A percentile compares a stretch with the other conserved stretches of the same genome.
These are phyloP conservation scores for Listronotus bonariensis DNA, from an alignment of 1,140 invertebrate genomes.

Conservation along the genomic window DNA sequence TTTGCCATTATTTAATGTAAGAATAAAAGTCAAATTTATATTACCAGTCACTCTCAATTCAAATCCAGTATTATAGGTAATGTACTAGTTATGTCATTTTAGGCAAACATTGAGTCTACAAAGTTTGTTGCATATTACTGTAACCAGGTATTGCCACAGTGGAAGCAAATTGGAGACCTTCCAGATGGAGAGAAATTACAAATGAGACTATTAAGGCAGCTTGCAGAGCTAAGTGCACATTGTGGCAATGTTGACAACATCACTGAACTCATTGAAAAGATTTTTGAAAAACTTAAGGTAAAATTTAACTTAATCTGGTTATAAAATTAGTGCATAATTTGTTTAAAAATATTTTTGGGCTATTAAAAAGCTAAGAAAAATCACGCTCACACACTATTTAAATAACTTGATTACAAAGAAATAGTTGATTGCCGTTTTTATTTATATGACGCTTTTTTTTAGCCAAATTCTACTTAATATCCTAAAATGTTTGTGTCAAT, in stretches of 20 bases:
- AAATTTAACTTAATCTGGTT: neutral
- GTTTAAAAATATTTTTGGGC: no score
- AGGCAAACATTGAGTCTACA: constrained; percentile 87
- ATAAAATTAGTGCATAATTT: no score
- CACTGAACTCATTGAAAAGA: constrained; percentile 72
- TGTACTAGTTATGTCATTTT: constrained; percentile 41
- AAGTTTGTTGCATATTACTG: constrained; percentile 87
- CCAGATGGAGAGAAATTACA: constrained; percentile 73
- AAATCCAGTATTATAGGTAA: no score
- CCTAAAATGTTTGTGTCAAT: no score
- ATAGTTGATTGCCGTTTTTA: no score
- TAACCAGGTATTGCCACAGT: constrained; percentile 77
- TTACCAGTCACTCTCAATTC: neutral
- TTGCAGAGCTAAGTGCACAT: constrained; percentile 83
- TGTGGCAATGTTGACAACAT: constrained; percentile 76
- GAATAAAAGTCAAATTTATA: constrained; percentile 51
- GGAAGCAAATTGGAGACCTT: constrained; percentile 61
- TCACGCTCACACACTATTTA: no score
- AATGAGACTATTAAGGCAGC: constrained; percentile 82
- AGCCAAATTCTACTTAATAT: no score
- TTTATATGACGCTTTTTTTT: no score
- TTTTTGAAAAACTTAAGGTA: constrained; percentile 81
- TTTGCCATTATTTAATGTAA: constrained; percentile 86
- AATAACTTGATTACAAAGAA: no score
- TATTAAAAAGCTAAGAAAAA: no score